phyloP scores from a whole-genome alignment of 2,888 invertebrate species.

The Geotrupes spiniger region DNA sequence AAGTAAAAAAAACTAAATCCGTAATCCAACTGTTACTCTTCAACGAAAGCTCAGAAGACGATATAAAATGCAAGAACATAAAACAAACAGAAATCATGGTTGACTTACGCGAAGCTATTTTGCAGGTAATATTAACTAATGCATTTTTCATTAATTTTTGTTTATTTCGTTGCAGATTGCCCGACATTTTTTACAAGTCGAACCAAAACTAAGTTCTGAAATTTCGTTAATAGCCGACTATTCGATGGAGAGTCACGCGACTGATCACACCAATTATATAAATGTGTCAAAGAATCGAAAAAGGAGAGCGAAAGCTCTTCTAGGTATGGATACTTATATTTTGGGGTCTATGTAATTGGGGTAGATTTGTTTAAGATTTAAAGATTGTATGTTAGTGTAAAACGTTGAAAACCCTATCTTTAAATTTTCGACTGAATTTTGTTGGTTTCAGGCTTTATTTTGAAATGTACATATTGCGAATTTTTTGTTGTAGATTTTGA shows the following conservation, averaged over 20 bases:
- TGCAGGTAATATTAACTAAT: constrained; percentile 61
- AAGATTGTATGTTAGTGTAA: too few relatives aligned
- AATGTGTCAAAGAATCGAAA: constrained; percentile 85
- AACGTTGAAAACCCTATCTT: too few relatives aligned
- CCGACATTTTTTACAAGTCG: constrained; percentile 90
- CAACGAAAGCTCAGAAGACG: constrained; percentile 76
- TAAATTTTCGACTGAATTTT: too few relatives aligned
- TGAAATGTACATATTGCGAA: neutral
- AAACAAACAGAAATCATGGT: constrained; percentile 97
- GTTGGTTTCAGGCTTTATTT: too few relatives aligned
- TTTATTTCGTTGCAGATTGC: constrained; percentile 57
- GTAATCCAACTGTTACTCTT: constrained; percentile 85
- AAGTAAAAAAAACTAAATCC: constrained; percentile 87
- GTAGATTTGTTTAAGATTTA: too few relatives aligned
- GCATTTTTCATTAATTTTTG: neutral
- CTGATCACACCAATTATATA: constrained; percentile 93
- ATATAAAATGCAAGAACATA: constrained; percentile 92
- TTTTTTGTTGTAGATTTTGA: constrained; percentile 74
- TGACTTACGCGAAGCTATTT: constrained; percentile 93
- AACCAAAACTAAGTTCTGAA: constrained; percentile 79
- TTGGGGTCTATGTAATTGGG: too few relatives aligned
- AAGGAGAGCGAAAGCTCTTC: constrained; percentile 89
- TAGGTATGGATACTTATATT: constrained; percentile 53
- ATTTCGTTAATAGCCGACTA: constrained; percentile 88
- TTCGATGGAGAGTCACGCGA: constrained; percentile 90